Conservation (phyloP, 2,113 vertebrate genomes). For the Percopsis transmontana region DNA sequence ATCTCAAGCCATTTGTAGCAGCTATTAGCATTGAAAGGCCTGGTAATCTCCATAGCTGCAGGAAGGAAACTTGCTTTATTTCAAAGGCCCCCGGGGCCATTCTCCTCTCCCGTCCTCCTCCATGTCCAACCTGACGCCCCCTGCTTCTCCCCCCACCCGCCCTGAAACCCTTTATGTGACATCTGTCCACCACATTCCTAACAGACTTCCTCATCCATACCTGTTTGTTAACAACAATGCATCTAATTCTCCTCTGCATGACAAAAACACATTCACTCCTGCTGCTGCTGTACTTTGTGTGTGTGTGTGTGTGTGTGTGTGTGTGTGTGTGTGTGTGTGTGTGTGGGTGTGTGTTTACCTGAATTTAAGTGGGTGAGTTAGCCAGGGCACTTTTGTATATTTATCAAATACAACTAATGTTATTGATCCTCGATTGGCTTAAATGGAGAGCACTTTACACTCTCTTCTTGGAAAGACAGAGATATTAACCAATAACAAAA, state of each 20-base stretch:
- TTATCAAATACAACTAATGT: not conserved
- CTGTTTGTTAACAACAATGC: slow-evolving; percentile 30
- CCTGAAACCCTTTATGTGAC: slow-evolving; percentile 50
- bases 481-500: too few species aligned
- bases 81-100: slow-evolving; percentile 65
- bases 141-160: slow-evolving; percentile 3
- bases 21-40: slow-evolving; percentile 67
- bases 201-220: slow-evolving; percentile 43
- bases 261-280: slow-evolving; percentile 22
- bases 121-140: slow-evolving; percentile 53
- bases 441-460: not conserved
- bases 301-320: not conserved
- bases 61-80: slow-evolving; percentile 63
- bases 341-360: not conserved
- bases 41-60: slow-evolving; percentile 56
- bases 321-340: not conserved
- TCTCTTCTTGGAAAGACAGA: not conserved
- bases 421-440: not conserved
- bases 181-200: slow-evolving; percentile 58
- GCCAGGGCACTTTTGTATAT: not conserved
- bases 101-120: slow-evolving; percentile 48
- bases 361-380: too few species aligned
- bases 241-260: not conserved
- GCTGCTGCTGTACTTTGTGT: not conserved
- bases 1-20: slow-evolving; percentile 63